Evolutionary conservation across 2,888 invertebrate species (phyloP), one percentile per base, ranked within the genome.

Genomic region (Eristalinus aeneus): DNA sequence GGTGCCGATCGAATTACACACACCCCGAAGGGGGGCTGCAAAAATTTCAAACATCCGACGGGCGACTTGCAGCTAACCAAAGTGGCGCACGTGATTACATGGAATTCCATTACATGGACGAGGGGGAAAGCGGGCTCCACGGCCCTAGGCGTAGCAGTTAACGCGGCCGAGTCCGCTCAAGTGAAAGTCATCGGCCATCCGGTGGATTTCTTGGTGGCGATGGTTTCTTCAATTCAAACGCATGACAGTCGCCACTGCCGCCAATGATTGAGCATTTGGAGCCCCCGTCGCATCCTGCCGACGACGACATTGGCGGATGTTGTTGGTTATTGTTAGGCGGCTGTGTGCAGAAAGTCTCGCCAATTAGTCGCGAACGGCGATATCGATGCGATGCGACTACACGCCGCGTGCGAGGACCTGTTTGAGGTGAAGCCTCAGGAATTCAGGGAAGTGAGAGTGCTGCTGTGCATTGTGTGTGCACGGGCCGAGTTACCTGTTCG

Each of bases 181-280:
- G 84, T 84, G 84, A 84, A 84, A 84, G 84, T 79, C 65, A 74
- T 60, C 60, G 20, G 9, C 20, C 32, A 64, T 11, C 31, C n/a
- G 9, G 36, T 10, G 69, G 20, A 53, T 69, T 74, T 69, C 64
- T 74, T 60, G n/a, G n/a, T n/a, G n/a, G 69, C 20, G 65, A 65
- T 84, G 46, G 46, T 84, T 84, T 75, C 69, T 69, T 84, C 46
- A 65, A 69, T 69, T 53, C 8, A 39, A 20, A 16, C 61, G 20
- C 61, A 54, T 72, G 79, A 71, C 84, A 79, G 46, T 16, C 54
- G 65, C 22, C 23, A 56, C 79, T 75, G 58, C n/a, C 54, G 64
- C 22, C 23, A 54, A 84, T 75, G 75, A 84, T 75, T 75, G 79
- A 75, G 60, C 79, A 46, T 65, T 73, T 69, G 64, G 60, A 61